These are phyloP conservation scores for Hydroisotoma schaefferi DNA, from an alignment of 2,888 invertebrate species.

Conservation along the genomic window DNA sequence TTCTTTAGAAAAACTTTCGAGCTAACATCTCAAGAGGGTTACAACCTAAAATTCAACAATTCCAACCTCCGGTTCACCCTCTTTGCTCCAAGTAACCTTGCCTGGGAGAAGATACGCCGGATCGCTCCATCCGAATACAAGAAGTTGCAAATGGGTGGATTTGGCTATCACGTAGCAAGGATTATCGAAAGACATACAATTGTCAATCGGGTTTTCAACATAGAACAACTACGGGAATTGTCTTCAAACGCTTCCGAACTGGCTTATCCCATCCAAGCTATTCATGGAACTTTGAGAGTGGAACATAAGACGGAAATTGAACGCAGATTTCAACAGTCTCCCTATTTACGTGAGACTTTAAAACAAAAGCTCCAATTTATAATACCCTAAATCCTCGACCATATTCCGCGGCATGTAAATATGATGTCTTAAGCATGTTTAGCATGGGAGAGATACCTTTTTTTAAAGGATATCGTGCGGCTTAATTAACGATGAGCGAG, in stretches of 20 bases:
- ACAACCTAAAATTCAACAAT: constrained; percentile 74
- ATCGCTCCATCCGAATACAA: constrained; percentile 76
- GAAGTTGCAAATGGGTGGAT: constrained; percentile 76
- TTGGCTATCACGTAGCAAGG: constrained; percentile 73
- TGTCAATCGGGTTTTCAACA: constrained; percentile 73
- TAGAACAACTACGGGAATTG: constrained; percentile 68
- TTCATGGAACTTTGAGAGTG: constrained; percentile 40
- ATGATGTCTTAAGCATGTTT: too few relatives aligned
- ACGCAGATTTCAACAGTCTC: constrained; percentile 17
- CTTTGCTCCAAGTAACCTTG: constrained; percentile 85
- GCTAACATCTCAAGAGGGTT: constrained; percentile 69
- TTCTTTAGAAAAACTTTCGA: constrained; percentile 69
- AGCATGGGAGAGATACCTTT: too few relatives aligned
- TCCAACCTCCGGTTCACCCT: constrained; percentile 78
- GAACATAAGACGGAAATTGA: constrained; percentile 38
- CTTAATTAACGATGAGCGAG: too few relatives aligned
- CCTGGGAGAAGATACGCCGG: constrained; percentile 75
- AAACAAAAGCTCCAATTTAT: too few relatives aligned
- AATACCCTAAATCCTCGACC: too few relatives aligned
- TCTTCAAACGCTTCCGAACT: constrained; percentile 62
- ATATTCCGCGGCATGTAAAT: too few relatives aligned
- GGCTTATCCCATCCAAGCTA: constrained; percentile 38
- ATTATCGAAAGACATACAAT: constrained; percentile 86
- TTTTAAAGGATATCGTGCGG: too few relatives aligned
- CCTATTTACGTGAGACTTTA: not conserved